Percentiles rank a stretch among this genome's conserved stretches.
These are phyloP conservation scores for Dromas ardeola DNA, from an alignment of 2,113 vertebrate species.

Conservation along the genomic window DNA sequence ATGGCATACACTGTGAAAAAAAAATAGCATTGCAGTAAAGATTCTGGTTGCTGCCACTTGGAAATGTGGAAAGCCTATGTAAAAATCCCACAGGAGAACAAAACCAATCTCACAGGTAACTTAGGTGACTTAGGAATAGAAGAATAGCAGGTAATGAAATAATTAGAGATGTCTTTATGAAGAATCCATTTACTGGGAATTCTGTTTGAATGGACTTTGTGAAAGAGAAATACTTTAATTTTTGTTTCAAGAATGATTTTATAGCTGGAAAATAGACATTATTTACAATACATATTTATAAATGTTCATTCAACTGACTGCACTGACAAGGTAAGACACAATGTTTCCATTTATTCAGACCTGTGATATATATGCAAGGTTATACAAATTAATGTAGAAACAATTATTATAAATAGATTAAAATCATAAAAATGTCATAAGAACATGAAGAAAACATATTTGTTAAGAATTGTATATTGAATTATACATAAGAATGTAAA, in stretches of 20 bases:
- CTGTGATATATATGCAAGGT: not conserved
- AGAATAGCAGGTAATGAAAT: not conserved
- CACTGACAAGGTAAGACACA: not conserved
- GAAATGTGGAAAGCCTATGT: not conserved
- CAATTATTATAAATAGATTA: not conserved
- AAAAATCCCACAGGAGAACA: not conserved
- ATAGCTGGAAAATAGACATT: not conserved
- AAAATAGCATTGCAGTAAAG: not conserved
- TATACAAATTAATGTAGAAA: not conserved
- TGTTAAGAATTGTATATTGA: not conserved
- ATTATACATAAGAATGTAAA: not conserved
- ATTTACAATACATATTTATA: not conserved
- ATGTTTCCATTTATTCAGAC: not conserved
- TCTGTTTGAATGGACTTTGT: not conserved
- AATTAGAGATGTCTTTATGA: not conserved
- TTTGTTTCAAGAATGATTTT: not conserved
- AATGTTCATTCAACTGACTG: not conserved
- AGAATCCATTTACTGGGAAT: not conserved
- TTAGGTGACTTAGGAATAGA: not conserved
- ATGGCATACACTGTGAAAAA: not conserved
- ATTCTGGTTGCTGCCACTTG: not conserved
- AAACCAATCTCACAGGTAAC: rapidly evolving
- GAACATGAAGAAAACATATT: not conserved
- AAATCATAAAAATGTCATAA: not conserved
- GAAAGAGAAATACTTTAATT: not conserved